phyloP scores from a whole-genome alignment of 2,113 vertebrate genomes.

The Thryonomys swinderianus region DNA sequence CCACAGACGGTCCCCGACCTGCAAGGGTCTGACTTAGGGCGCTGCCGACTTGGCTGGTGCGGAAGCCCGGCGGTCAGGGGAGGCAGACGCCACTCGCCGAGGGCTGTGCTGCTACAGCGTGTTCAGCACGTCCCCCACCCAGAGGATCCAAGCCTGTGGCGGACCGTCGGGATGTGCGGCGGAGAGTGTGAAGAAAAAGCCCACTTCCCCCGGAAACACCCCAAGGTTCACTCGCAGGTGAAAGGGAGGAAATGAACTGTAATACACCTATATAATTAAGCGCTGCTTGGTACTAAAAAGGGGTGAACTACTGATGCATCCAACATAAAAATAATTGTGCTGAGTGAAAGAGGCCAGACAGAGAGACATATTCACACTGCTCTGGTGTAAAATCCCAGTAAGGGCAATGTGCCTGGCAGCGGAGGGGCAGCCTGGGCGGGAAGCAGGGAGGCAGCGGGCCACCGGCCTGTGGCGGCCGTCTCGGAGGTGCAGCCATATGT shows the following conservation, averaged over 20 bases:
- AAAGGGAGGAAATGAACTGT: neutral
- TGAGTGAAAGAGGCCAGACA: neutral
- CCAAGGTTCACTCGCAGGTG: neutral
- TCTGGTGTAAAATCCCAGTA: neutral
- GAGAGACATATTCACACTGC: neutral
- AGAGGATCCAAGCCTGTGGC: no score
- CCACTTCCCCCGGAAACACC: neutral
- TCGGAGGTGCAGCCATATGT: fast-evolving
- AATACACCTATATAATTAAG: neutral
- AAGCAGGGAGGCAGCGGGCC: neutral
- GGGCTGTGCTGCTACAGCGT: fast-evolving
- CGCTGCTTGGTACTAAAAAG: neutral
- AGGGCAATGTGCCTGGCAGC: neutral
- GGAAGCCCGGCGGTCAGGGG: neutral
- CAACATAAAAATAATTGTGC: neutral
- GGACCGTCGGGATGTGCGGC: no score
- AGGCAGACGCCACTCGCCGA: fast-evolving
- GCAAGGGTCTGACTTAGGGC: no score
- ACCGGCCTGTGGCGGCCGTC: no score
- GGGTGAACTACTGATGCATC: neutral
- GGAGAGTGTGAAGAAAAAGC: neutral
- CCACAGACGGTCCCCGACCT: neutral
- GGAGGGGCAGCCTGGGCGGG: no score
- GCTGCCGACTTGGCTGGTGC: neutral
- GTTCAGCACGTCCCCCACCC: fast-evolving